Evolutionary conservation across 2,888 invertebrate species (phyloP).

Genomic region (Sphaeridia pumilis): DNA sequence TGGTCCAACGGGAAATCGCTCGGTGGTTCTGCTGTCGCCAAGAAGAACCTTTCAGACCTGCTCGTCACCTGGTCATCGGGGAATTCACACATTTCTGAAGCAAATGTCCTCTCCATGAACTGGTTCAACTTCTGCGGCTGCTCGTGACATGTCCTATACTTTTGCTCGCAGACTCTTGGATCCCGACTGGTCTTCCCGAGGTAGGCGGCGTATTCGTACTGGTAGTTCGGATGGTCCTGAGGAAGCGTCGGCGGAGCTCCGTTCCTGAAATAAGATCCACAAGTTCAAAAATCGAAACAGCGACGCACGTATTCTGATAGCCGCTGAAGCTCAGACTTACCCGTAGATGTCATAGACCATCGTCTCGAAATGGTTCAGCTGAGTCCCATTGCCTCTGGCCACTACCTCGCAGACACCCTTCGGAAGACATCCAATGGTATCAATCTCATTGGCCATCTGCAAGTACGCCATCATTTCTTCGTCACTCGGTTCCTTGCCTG

Average conservation of each 20-base stretch:
- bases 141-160: slow-evolving; percentile 27
- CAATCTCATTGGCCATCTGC: slow-evolving; percentile 28
- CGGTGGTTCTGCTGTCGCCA: background rate
- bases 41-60: background rate
- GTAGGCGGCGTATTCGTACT: slow-evolving; percentile 33
- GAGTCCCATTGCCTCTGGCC: slow-evolving; percentile 27
- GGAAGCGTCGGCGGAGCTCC: slow-evolving; percentile 8
- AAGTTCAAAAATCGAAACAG: background rate
- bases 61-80: slow-evolving; percentile 18
- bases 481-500: slow-evolving; percentile 26
- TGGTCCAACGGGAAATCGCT: background rate
- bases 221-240: slow-evolving; percentile 23
- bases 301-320: background rate
- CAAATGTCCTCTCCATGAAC: slow-evolving; percentile 32
- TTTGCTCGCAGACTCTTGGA: slow-evolving; percentile 20
- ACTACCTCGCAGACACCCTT: slow-evolving; percentile 33
- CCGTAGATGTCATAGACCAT: slow-evolving; percentile 15
- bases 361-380: slow-evolving; percentile 28
- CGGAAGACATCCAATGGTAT: slow-evolving; percentile 29
- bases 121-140: slow-evolving; percentile 21
- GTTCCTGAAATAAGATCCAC: slow-evolving; percentile 1
- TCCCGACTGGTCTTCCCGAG: slow-evolving; percentile 24
- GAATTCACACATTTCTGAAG: slow-evolving; percentile 32
- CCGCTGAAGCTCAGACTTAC: slow-evolving; percentile 2
- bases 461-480: slow-evolving; percentile 31